phyloP scores from a whole-genome alignment of 2,113 vertebrate species.

The Pimephales promelas region DNA sequence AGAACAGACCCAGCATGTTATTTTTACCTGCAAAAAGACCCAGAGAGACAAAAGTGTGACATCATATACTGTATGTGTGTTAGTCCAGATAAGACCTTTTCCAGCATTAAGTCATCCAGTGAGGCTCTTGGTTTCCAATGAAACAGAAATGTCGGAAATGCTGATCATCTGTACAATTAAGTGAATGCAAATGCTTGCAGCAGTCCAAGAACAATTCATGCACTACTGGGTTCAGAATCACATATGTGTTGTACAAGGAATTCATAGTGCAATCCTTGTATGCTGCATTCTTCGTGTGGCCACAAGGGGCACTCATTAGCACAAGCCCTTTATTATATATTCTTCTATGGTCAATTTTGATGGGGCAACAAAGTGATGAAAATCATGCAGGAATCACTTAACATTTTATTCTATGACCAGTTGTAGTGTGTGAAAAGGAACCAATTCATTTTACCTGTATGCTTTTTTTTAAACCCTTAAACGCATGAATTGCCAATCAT shows the following conservation, averaged over 20 bases:
- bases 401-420: not conserved
- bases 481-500: too few relatives aligned
- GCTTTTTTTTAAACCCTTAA: not conserved
- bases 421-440: not conserved
- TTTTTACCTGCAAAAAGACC: not conserved
- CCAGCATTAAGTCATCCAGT: not conserved
- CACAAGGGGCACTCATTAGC: not conserved
- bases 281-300: not conserved
- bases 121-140: not conserved
- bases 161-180: not conserved
- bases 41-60: conserved; percentile 6
- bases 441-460: not conserved
- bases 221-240: not conserved
- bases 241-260: not conserved
- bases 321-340: not conserved
- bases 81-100: not conserved
- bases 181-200: not conserved
- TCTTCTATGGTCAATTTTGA: not conserved
- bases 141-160: not conserved
- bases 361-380: too few relatives aligned
- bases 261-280: not conserved
- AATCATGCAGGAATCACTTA: too few relatives aligned
- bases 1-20: not conserved
- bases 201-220: not conserved
- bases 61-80: not conserved